Evolutionary conservation across 2,797 vertebrate genomes (phyloP).

Genomic region (Novumbra hubbsi): DNA sequence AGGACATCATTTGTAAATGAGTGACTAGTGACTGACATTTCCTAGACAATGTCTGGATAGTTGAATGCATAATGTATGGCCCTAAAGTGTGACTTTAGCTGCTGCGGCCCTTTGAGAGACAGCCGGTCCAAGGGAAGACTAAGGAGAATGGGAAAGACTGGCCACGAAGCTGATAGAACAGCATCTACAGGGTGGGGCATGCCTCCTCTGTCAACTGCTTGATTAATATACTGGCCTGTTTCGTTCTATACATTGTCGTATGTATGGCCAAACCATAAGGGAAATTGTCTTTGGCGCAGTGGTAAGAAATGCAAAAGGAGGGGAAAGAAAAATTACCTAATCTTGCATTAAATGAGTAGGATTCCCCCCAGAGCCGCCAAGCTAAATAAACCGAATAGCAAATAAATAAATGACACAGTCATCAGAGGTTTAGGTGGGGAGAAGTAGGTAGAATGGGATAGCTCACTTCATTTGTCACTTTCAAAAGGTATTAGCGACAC

Average conservation of each 20-base stretch:
- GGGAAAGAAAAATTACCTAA: conserved; percentile 59
- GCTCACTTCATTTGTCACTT: conserved; percentile 36
- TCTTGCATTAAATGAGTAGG: conserved; percentile 64
- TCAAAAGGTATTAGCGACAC: conserved; percentile 45
- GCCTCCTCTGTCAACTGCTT: conserved; percentile 71
- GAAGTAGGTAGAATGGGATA: conserved; percentile 46
- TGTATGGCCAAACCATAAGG: conserved; percentile 62
- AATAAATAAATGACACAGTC: conserved; percentile 71
- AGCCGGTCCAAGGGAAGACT: conserved; percentile 4
- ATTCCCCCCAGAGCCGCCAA: conserved; percentile 60
- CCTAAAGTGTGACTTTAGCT: conserved; percentile 10
- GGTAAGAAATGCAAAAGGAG: conserved; percentile 42
- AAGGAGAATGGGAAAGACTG: conserved; percentile 46
- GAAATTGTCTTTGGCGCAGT: conserved; percentile 55
- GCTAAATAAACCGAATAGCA: conserved; percentile 71
- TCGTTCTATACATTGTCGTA: conserved; percentile 49
- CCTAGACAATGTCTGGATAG: conserved; percentile 14
- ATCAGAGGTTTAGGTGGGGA: conserved; percentile 53
- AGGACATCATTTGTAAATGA: conserved; percentile 50
- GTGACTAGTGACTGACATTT: conserved; percentile 32
- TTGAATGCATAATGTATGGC: not conserved
- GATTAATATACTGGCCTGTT: conserved; percentile 73
- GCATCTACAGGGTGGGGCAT: conserved; percentile 27
- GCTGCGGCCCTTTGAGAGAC: not conserved
- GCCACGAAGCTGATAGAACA: conserved; percentile 50